Percentiles rank a stretch among this genome's conserved stretches.
These are phyloP conservation scores for Atlantisia rogersi DNA, from an alignment of 2,113 vertebrate species.

Conservation along the genomic window DNA sequence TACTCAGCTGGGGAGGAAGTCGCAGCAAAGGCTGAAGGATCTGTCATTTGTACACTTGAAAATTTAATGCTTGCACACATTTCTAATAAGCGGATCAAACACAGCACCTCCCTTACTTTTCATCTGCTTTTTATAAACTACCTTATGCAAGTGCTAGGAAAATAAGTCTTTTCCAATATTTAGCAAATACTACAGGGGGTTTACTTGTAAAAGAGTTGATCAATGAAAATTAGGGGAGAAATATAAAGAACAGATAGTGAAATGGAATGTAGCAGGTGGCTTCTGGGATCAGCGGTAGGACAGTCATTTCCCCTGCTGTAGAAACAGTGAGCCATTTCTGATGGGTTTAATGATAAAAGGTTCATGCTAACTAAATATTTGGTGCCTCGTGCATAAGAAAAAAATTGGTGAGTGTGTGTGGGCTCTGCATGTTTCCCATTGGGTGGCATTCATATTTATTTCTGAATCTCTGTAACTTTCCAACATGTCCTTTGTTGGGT, in stretches of 20 bases:
- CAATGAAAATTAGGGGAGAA: conserved; percentile 16
- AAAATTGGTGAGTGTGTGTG: neutral
- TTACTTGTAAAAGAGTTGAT: neutral
- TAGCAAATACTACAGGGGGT: conserved; percentile 13
- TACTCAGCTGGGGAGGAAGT: neutral
- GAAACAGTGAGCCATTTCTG: neutral
- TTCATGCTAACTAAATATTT: conserved; percentile 4
- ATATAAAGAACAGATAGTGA: neutral
- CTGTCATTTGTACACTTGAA: neutral
- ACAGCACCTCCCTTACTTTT: neutral
- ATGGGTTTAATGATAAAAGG: neutral
- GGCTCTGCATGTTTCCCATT: neutral
- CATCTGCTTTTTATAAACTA: conserved; percentile 1
- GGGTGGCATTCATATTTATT: neutral
- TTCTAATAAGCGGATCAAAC: conserved; percentile 33
- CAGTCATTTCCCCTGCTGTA: neutral
- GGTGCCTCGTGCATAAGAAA: neutral
- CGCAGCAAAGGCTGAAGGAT: conserved; percentile 7
- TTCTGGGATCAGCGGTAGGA: neutral
- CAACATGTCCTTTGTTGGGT: neutral
- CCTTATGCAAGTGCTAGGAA: neutral
- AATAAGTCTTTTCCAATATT: neutral
- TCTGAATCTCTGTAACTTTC: neutral
- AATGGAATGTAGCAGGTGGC: neutral
- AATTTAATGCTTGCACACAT: conserved; percentile 7